These are phyloP conservation scores for Cydia amplana DNA, from an alignment of 1,140 invertebrate species.

Conservation along the genomic window DNA sequence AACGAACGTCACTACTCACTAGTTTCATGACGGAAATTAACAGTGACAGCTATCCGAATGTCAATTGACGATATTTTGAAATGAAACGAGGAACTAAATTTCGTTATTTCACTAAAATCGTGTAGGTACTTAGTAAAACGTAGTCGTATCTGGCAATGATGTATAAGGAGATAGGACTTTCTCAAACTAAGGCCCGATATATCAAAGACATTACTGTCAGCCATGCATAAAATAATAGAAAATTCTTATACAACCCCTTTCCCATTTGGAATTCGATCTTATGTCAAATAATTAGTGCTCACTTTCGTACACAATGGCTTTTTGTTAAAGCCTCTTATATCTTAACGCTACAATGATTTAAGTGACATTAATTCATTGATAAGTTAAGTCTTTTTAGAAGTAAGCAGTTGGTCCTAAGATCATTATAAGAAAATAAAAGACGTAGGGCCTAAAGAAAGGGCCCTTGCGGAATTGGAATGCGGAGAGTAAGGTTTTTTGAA, in stretches of 20 bases:
- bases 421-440: slow-evolving; percentile 13
- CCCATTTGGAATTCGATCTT: not conserved
- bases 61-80: no score
- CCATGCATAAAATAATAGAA: not conserved
- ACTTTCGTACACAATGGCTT: not conserved
- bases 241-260: not conserved
- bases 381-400: not conserved
- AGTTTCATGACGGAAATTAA: no score
- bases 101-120: no score
- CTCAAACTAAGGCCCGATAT: no score
- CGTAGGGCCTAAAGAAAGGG: slow-evolving; percentile 2
- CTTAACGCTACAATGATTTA: not conserved
- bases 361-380: not conserved
- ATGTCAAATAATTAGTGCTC: not conserved
- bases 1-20: no score
- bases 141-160: no score
- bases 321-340: not conserved
- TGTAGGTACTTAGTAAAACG: no score
- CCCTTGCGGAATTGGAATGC: not conserved
- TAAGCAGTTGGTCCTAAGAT: not conserved
- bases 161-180: no score
- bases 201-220: no score
- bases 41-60: no score
- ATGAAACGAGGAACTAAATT: no score
- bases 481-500: not conserved